Percentiles rank a stretch among this genome's conserved stretches.
These are phyloP conservation scores for Chionis minor DNA, from an alignment of 2,113 vertebrate genomes.

Conservation along the genomic window DNA sequence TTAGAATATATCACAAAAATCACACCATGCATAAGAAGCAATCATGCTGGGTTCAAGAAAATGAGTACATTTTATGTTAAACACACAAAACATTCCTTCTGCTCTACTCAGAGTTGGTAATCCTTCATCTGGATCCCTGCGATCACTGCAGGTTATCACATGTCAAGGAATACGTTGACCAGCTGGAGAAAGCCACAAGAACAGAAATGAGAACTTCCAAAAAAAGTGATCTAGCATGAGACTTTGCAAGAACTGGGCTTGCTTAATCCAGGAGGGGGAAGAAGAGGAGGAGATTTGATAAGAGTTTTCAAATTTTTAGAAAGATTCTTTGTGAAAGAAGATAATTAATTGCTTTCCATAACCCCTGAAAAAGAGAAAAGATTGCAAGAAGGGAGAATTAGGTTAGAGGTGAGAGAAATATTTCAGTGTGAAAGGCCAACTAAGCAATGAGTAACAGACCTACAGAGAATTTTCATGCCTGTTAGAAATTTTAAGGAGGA, in stretches of 20 bases:
- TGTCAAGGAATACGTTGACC: neutral
- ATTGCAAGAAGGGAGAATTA: neutral
- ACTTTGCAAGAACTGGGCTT: neutral
- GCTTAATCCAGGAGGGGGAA: neutral
- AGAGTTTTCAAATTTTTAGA: neutral
- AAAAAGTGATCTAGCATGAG: neutral
- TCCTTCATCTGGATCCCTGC: neutral
- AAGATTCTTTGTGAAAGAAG: neutral
- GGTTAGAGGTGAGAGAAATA: slow-evolving; percentile 13
- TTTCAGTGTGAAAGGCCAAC: neutral
- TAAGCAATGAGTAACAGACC: neutral
- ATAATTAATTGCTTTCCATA: neutral
- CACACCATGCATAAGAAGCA: neutral
- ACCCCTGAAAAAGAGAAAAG: neutral
- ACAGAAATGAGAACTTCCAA: neutral
- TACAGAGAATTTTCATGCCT: neutral
- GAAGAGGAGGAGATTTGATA: neutral
- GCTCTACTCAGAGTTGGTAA: neutral
- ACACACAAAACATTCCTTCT: neutral
- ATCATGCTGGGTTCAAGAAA: neutral
- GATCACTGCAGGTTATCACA: neutral
- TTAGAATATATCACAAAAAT: neutral
- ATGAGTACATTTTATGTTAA: neutral
- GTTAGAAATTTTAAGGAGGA: slow-evolving; percentile 11
- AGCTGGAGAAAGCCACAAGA: neutral